Percentiles rank a stretch among this genome's conserved stretches.
Conservation (phyloP, 2,113 vertebrate genomes). For the Corythaixoides concolor region DNA sequence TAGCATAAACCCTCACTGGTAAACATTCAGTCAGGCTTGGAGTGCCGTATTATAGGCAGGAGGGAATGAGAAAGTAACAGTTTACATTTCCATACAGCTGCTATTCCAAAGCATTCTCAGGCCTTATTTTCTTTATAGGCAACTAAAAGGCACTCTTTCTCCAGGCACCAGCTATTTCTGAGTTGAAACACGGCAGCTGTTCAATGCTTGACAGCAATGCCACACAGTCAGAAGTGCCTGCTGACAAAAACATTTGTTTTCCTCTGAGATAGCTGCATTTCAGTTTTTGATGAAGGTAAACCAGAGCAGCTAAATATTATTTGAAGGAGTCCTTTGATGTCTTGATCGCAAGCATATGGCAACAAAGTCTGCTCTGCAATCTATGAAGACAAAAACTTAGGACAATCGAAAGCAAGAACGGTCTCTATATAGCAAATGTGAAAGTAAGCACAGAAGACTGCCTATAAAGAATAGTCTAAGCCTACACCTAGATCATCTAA, state of each 20-base stretch:
- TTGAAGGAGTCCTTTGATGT: background rate
- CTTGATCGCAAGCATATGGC: background rate
- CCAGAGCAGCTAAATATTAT: background rate
- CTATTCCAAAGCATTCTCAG: background rate
- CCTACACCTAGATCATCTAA: background rate
- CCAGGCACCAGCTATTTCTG: background rate
- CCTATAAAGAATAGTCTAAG: background rate
- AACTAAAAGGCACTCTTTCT: background rate
- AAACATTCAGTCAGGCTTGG: background rate
- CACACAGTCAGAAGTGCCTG: fast-evolving
- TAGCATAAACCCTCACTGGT: background rate
- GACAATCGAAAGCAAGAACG: background rate
- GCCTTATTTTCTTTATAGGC: background rate
- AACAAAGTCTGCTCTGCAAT: background rate
- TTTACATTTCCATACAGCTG: background rate
- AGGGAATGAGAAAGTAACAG: background rate
- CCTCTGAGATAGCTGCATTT: background rate
- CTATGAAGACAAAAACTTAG: background rate
- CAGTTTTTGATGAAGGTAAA: background rate
- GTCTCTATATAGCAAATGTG: background rate
- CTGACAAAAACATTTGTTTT: slow-evolving; percentile 13
- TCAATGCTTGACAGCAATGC: background rate
- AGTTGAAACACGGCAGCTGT: slow-evolving; percentile 6
- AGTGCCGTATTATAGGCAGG: background rate
- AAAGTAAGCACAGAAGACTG: background rate